Conservation (phyloP, 2,888 invertebrate species). For the Drosophila testacea region DNA sequence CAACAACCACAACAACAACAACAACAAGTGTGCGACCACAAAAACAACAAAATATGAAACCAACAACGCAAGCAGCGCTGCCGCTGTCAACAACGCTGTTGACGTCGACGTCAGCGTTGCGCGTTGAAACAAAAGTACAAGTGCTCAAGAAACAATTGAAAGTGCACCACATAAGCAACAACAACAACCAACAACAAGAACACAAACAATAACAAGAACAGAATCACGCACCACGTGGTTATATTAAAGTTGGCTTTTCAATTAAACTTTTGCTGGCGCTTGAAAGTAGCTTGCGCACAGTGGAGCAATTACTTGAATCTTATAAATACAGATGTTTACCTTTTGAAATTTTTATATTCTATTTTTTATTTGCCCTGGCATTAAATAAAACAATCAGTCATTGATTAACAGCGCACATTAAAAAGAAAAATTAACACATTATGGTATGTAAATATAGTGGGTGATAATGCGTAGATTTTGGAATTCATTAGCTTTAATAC, state of each 20-base stretch:
- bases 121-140: conserved; percentile 55
- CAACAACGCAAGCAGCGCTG: not conserved
- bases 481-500: not conserved
- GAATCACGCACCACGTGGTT: conserved; percentile 67
- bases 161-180: conserved; percentile 49
- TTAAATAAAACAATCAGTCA: too few relatives aligned
- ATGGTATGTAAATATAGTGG: not conserved
- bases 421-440: not conserved
- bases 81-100: not conserved
- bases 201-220: conserved; percentile 17
- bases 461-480: not conserved
- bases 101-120: conserved; percentile 16
- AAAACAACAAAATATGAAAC: conserved; percentile 13
- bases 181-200: conserved; percentile 25
- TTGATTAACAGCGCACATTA: not conserved
- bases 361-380: too few relatives aligned
- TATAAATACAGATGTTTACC: too few relatives aligned
- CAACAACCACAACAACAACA: conserved; percentile 26
- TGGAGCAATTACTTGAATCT: conserved; percentile 22
- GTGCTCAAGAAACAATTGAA: conserved; percentile 68
- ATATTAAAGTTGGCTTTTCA: conserved; percentile 71
- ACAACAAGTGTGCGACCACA: conserved; percentile 27
- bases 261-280: conserved; percentile 66
- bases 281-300: conserved; percentile 36
- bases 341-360: too few relatives aligned